These are phyloP conservation scores for Cydia amplana DNA, from an alignment of 1,140 invertebrate genomes.

Conservation along the genomic window DNA sequence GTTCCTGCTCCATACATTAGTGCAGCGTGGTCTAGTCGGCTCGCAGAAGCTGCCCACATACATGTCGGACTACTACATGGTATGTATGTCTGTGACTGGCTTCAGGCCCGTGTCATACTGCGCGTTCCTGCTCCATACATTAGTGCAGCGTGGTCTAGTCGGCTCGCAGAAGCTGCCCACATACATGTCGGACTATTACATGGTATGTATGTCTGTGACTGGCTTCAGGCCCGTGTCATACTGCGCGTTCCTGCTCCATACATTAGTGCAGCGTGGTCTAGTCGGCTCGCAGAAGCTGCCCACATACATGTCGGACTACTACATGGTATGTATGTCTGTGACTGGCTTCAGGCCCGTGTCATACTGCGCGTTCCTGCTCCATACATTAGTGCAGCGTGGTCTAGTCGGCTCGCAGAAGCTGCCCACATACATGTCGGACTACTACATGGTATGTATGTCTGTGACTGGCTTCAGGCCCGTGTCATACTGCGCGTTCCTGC, in stretches of 20 bases:
- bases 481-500: slow-evolving; percentile 66
- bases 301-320: slow-evolving; percentile 54
- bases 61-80: slow-evolving; percentile 58
- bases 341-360: no score
- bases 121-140: slow-evolving; percentile 65
- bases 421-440: slow-evolving; percentile 53
- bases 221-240: slow-evolving; percentile 68
- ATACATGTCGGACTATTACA: slow-evolving; percentile 54
- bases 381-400: slow-evolving; percentile 62
- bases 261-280: slow-evolving; percentile 58
- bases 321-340: slow-evolving; percentile 61
- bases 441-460: slow-evolving; percentile 60
- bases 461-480: no score
- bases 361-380: slow-evolving; percentile 68
- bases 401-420: slow-evolving; percentile 47
- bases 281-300: slow-evolving; percentile 47
- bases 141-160: slow-evolving; percentile 59
- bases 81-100: no score
- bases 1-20: slow-evolving; percentile 66
- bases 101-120: slow-evolving; percentile 67
- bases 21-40: slow-evolving; percentile 59
- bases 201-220: no score
- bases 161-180: slow-evolving; percentile 46
- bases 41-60: slow-evolving; percentile 42
- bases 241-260: slow-evolving; percentile 68